Conservation (phyloP, 2,797 vertebrate species). For the Gobio occitaniae region DNA sequence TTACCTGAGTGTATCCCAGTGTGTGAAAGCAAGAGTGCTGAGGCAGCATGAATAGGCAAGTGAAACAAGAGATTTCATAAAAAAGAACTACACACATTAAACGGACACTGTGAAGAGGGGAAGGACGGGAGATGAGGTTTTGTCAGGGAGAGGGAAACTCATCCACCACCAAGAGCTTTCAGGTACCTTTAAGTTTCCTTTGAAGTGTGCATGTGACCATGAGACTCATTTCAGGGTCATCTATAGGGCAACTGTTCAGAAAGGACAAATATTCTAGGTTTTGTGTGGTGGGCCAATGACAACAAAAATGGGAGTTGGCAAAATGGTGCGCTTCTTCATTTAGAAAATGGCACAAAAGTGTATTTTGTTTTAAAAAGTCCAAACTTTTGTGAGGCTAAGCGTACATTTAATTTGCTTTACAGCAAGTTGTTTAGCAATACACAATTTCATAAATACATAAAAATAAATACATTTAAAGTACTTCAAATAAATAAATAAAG, state of each 20-base stretch:
- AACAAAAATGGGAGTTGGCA: neutral
- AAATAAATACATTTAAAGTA: too few relatives aligned
- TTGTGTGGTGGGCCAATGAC: neutral
- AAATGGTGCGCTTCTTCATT: neutral
- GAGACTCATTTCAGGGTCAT: constrained; percentile 36
- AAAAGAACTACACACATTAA: constrained; percentile 63
- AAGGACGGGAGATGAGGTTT: constrained; percentile 26
- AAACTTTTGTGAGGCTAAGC: neutral
- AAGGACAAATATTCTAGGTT: constrained; percentile 47
- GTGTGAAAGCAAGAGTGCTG: constrained; percentile 79
- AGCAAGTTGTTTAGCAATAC: neutral
- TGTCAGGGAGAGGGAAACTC: constrained; percentile 32
- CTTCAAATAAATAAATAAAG: neutral
- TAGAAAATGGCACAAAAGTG: too few relatives aligned
- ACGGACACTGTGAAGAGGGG: constrained; percentile 45
- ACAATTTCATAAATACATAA: neutral
- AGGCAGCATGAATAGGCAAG: constrained; percentile 77
- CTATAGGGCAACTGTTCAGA: constrained; percentile 46
- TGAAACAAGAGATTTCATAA: constrained; percentile 74
- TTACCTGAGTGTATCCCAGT: constrained; percentile 81
- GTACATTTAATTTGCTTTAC: neutral
- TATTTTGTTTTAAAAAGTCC: too few relatives aligned
- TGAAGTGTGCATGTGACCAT: constrained; percentile 60
- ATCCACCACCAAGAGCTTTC: constrained; percentile 35
- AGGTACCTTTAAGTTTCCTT: constrained; percentile 46